These are phyloP conservation scores for Polymixis flavicincta DNA, from an alignment of 2,888 invertebrate species.

Conservation along the genomic window DNA sequence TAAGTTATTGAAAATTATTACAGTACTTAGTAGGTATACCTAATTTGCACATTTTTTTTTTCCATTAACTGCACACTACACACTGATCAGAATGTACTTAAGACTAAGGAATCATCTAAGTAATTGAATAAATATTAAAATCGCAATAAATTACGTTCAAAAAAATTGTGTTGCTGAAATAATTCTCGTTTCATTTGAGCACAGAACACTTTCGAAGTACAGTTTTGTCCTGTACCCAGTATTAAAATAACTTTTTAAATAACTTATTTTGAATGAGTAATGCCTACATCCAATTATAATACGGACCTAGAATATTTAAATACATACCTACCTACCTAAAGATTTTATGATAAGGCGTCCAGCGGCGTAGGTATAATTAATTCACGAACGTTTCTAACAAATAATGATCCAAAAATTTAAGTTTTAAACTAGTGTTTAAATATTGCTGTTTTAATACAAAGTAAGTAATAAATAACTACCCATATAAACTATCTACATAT, in stretches of 20 bases:
- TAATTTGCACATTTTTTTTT: not conserved
- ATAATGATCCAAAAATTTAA: not conserved
- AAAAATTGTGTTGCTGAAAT: not conserved
- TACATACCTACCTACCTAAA: not conserved
- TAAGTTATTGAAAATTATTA: not conserved
- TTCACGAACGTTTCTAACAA: not conserved
- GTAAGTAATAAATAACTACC: not conserved
- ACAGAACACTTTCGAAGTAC: not conserved
- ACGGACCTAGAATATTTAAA: not conserved
- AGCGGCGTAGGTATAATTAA: not conserved
- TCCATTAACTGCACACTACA: not conserved
- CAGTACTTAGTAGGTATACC: not conserved
- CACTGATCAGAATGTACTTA: not conserved
- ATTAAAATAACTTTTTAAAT: not conserved
- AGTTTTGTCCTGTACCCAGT: not conserved
- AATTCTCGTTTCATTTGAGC: not conserved
- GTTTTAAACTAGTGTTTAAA: too few species aligned
- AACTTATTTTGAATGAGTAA: not conserved
- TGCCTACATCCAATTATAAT: not conserved
- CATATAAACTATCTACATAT: conserved; percentile 18
- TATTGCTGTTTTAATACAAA: not conserved
- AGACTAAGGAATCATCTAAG: not conserved
- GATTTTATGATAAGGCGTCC: not conserved
- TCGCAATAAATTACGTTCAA: not conserved
- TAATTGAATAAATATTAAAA: not conserved